Conservation (phyloP, 2,888 invertebrate genomes). For the Platerodrilus igneus region DNA sequence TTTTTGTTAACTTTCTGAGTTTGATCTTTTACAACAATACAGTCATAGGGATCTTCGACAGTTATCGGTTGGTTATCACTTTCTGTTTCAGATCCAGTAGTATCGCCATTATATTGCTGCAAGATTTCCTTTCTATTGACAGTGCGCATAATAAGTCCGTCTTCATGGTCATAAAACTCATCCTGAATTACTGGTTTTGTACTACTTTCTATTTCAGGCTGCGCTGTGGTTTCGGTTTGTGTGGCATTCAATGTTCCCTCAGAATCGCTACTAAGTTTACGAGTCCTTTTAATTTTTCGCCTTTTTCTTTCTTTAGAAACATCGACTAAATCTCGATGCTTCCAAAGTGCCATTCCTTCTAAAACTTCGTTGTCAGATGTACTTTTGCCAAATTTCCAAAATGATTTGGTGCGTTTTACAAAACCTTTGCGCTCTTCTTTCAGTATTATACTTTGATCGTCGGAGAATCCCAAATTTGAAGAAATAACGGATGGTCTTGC, state of each 20-base stretch:
- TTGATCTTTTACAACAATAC: conserved; percentile 77
- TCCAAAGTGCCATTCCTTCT: conserved; percentile 84
- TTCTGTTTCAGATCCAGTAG: conserved; percentile 59
- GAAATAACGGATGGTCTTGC: conserved; percentile 44
- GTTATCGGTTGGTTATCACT: conserved; percentile 60
- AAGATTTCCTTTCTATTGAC: conserved; percentile 69
- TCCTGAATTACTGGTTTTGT: conserved; percentile 51
- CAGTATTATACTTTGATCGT: conserved; percentile 52
- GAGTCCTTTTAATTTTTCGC: conserved; percentile 34
- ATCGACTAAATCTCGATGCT: conserved; percentile 77
- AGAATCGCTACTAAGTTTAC: conserved; percentile 40
- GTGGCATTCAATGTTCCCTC: conserved; percentile 45
- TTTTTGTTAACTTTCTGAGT: conserved; percentile 38
- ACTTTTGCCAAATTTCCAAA: conserved; percentile 75
- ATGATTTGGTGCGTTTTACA: conserved; percentile 78
- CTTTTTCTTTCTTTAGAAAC: conserved; percentile 43
- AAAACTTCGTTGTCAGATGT: conserved; percentile 69
- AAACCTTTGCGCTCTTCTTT: conserved; percentile 60
- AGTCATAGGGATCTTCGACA: conserved; percentile 72
- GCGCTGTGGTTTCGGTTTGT: conserved; percentile 38
- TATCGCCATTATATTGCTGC: conserved; percentile 61
- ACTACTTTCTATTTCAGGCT: conserved; percentile 40
- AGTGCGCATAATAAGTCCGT: conserved; percentile 65
- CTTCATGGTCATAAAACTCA: conserved; percentile 64
- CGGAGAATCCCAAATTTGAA: conserved; percentile 49